Evolutionary conservation across 2,888 invertebrate genomes (phyloP).

Genomic region (Drosophila buzzatii): DNA sequence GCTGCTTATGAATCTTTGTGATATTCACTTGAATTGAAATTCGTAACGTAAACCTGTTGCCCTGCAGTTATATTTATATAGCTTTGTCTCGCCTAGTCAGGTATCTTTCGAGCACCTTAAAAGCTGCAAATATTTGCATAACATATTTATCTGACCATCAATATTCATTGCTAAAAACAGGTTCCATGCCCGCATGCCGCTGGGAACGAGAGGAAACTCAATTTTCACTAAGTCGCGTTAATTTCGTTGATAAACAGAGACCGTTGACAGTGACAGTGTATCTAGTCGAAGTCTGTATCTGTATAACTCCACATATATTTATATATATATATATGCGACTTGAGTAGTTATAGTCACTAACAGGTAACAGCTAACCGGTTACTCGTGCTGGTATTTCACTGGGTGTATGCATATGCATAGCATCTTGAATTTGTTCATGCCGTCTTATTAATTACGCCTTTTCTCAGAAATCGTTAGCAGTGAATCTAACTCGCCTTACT

Average conservation of each 20-base stretch:
- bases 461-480: constrained; percentile 19
- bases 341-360: constrained; percentile 36
- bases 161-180: constrained; percentile 55
- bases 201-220: constrained; percentile 10
- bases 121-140: constrained; percentile 74
- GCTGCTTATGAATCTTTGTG: constrained; percentile 9
- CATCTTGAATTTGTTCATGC: constrained; percentile 42
- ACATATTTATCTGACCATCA: constrained; percentile 38
- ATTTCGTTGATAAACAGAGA: constrained; percentile 65
- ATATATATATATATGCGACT: not conserved
- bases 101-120: constrained; percentile 33
- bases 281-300: constrained; percentile 20
- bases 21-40: constrained; percentile 22
- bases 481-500: constrained; percentile 9
- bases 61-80: constrained; percentile 28
- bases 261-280: constrained; percentile 31
- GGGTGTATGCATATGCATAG: constrained; percentile 11
- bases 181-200: constrained; percentile 41
- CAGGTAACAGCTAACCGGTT: constrained; percentile 42
- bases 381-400: constrained; percentile 4
- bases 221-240: constrained; percentile 75
- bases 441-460: constrained; percentile 33
- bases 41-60: constrained; percentile 44
- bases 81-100: constrained; percentile 25
- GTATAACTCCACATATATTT: constrained; percentile 2